These are phyloP conservation scores for Scalopus aquaticus DNA, from an alignment of 2,113 vertebrate species.

Conservation along the genomic window DNA sequence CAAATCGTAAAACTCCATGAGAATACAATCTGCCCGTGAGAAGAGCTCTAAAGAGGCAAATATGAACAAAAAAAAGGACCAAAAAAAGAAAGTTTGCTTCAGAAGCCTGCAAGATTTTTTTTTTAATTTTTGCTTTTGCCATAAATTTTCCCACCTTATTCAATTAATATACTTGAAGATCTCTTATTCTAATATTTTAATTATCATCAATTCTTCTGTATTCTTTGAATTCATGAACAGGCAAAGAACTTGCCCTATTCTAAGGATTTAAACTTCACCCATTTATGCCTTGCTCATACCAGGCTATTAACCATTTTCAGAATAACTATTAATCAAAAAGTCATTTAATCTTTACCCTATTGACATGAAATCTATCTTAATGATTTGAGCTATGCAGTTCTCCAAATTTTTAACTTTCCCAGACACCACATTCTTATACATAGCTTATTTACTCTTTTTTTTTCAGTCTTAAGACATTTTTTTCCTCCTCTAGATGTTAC, in stretches of 20 bases:
- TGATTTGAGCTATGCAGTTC: not conserved
- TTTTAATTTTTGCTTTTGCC: not conserved
- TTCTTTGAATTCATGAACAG: not conserved
- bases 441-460: not conserved
- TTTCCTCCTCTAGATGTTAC: not conserved
- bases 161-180: constrained; percentile 19
- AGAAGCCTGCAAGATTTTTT: not conserved
- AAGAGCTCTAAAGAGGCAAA: not conserved
- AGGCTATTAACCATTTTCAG: not conserved
- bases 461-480: not conserved
- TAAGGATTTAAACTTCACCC: not conserved
- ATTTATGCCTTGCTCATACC: not conserved
- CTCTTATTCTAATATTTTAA: not conserved
- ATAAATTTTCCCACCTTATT: not conserved
- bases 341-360: constrained; percentile 39
- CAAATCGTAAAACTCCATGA: not conserved
- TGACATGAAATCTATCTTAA: not conserved
- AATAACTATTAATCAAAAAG: constrained; percentile 39
- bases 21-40: not conserved
- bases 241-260: not conserved
- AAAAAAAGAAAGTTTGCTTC: not conserved
- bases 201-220: not conserved
- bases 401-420: not conserved
- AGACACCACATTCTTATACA: not conserved
- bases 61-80: not conserved